Conservation (phyloP, 1,140 invertebrate species). For the Melitaea cinxia region DNA sequence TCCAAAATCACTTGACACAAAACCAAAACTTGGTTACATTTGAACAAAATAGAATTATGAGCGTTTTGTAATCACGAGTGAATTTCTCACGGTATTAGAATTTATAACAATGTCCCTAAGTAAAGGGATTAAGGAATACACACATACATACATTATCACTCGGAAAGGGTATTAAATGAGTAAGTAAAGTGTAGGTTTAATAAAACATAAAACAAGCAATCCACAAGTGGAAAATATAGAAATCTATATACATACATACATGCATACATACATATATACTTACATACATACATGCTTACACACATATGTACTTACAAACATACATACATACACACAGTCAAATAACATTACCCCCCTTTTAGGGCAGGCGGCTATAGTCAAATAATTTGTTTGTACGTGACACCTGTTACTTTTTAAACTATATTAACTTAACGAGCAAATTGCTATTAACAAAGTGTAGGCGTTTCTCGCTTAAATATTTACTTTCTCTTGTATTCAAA, state of each 20-base stretch:
- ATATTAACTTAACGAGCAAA: neutral
- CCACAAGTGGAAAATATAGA: too few species aligned
- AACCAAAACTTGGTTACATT: neutral
- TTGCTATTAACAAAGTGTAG: constrained; percentile 2
- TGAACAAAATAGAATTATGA: neutral
- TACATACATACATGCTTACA: too few species aligned
- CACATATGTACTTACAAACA: too few species aligned
- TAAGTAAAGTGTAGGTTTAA: neutral
- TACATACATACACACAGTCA: too few species aligned
- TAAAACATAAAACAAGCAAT: neutral
- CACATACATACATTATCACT: constrained; percentile 18
- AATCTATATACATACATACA: too few species aligned
- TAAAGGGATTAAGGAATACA: constrained; percentile 17
- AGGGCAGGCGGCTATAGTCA: neutral
- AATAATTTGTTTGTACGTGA: neutral
- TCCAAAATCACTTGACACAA: too few species aligned
- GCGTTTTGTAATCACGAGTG: constrained; percentile 4
- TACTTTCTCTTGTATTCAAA: too few species aligned
- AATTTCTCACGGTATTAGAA: constrained; percentile 19
- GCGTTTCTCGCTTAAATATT: too few species aligned
- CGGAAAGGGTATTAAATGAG: constrained; percentile 4
- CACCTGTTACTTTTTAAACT: neutral
- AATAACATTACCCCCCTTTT: too few species aligned
- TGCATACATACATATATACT: too few species aligned
- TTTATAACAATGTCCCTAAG: constrained; percentile 2